phyloP scores from a whole-genome alignment of 2,888 invertebrate genomes.

The Metellina segmentata region DNA sequence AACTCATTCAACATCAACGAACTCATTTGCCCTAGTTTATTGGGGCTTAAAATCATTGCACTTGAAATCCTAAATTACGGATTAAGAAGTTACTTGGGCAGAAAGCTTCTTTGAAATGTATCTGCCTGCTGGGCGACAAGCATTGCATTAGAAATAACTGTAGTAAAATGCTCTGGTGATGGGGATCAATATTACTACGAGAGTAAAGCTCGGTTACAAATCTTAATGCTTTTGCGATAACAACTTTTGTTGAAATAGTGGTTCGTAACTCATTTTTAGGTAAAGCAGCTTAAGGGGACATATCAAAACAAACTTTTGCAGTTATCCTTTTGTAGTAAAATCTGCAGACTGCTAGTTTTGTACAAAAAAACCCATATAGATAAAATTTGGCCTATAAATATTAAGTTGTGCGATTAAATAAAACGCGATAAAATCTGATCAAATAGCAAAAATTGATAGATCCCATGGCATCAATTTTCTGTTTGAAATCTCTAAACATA shows the following conservation, averaged over 20 bases:
- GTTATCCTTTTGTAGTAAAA: too few relatives aligned
- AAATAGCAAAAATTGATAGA: too few relatives aligned
- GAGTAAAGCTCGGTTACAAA: neutral
- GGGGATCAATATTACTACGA: neutral
- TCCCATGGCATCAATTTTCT: too few relatives aligned
- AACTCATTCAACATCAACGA: conserved; percentile 62
- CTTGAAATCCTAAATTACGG: conserved; percentile 55
- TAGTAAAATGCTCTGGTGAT: neutral
- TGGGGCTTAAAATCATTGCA: conserved; percentile 41
- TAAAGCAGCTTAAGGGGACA: neutral
- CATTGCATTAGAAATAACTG: neutral
- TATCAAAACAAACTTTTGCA: too few relatives aligned
- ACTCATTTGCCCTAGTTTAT: conserved; percentile 68
- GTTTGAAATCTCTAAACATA: too few relatives aligned
- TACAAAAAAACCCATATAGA: too few relatives aligned
- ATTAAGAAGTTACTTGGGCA: conserved; percentile 41
- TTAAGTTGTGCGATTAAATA: too few relatives aligned
- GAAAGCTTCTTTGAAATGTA: neutral
- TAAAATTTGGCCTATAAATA: too few relatives aligned
- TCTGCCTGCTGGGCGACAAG: neutral
- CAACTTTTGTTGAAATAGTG: neutral
- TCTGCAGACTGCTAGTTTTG: too few relatives aligned
- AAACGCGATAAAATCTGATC: too few relatives aligned
- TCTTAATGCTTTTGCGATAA: neutral
- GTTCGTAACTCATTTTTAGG: neutral